Percentiles rank a stretch among this genome's conserved stretches.
phyloP scores from a whole-genome alignment of 2,888 invertebrate genomes.

The Dysmachus trigonus region DNA sequence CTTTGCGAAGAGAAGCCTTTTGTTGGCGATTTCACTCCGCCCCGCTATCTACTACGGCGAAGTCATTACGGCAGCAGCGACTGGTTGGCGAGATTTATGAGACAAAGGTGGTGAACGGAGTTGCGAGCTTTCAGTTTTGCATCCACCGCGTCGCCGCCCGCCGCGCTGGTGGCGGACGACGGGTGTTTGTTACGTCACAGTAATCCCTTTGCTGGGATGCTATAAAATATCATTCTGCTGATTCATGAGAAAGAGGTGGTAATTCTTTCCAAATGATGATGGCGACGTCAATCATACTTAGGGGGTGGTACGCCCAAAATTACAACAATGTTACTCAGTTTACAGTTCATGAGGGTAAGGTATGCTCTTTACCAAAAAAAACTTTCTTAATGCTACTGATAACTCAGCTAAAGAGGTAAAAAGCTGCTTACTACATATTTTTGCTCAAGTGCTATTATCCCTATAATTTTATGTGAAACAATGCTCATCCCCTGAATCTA shows the following conservation, averaged over 20 bases:
- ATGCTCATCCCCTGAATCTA: too few relatives aligned
- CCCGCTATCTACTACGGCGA: too few relatives aligned
- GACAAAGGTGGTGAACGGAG: not conserved
- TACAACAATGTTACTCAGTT: not conserved
- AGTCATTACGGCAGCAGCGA: not conserved
- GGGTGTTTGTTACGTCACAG: not conserved
- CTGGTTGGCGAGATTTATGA: conserved; percentile 10
- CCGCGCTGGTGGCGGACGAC: not conserved
- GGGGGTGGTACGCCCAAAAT: not conserved
- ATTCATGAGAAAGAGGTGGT: conserved; percentile 12
- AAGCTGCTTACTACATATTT: not conserved
- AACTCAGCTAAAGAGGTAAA: not conserved
- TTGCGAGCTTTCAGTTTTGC: conserved; percentile 9
- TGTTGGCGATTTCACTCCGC: not conserved
- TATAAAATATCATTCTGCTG: not conserved
- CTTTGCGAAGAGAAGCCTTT: not conserved
- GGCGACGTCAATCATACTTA: not conserved
- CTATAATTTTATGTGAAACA: not conserved
- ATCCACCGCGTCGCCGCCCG: not conserved
- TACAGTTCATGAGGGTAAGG: not conserved
- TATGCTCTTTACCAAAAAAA: not conserved
- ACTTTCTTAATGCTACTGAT: not conserved
- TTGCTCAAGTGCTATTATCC: not conserved
- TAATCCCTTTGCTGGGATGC: not conserved
- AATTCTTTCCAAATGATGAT: not conserved